Conservation (phyloP, 2,113 vertebrate genomes). For the Lutjanus erythropterus region DNA sequence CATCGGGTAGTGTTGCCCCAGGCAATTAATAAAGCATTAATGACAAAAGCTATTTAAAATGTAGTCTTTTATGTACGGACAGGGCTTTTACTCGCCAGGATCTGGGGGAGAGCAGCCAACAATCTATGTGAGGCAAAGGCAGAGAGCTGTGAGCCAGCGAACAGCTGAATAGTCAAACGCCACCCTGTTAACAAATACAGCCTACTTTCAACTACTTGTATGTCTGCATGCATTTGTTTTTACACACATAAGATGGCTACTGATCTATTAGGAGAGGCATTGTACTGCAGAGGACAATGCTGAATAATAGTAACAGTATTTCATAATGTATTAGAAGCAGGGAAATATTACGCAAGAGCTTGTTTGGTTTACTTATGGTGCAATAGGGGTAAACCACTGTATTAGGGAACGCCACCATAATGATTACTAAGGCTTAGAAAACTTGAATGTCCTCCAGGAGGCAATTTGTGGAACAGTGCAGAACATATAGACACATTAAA, state of each 20-base stretch:
- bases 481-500: no score
- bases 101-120: conserved; percentile 86
- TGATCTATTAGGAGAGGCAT: conserved; percentile 51
- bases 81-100: conserved; percentile 89
- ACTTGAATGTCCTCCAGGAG: no score
- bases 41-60: conserved; percentile 99
- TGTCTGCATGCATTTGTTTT: conserved; percentile 77
- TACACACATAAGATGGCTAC: conserved; percentile 68
- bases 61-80: conserved; percentile 91
- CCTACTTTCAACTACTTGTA: conserved; percentile 67
- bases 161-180: conserved; percentile 71
- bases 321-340: conserved; percentile 73
- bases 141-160: conserved; percentile 75
- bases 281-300: conserved; percentile 34
- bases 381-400: neutral
- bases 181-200: conserved; percentile 85
- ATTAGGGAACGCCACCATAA: neutral
- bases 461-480: no score
- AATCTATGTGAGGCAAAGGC: conserved; percentile 86
- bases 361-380: conserved; percentile 43
- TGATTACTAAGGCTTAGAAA: no score
- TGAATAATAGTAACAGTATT: conserved; percentile 54
- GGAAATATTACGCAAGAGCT: conserved; percentile 35
- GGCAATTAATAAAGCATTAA: conserved; percentile 99
- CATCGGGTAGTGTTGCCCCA: conserved; percentile 88